These are phyloP conservation scores for Phalera bucephala DNA, from an alignment of 2,888 invertebrate species.

Conservation along the genomic window DNA sequence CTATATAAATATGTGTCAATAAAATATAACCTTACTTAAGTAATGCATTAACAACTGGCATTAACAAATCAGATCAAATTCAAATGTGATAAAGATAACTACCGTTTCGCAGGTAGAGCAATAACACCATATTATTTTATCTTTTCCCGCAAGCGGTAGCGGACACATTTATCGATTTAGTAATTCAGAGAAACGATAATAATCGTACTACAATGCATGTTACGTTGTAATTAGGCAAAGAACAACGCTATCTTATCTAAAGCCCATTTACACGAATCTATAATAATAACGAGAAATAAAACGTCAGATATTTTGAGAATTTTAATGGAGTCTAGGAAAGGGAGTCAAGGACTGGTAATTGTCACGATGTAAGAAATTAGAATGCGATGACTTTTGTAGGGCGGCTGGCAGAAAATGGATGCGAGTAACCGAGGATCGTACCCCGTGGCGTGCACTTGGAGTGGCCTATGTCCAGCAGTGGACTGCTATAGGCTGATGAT, in stretches of 20 bases:
- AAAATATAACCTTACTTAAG: too few relatives aligned
- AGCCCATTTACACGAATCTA: slow-evolving; percentile 29
- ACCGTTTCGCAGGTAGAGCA: slow-evolving; percentile 24
- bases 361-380: too few relatives aligned
- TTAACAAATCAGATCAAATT: too few relatives aligned
- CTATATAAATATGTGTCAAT: too few relatives aligned
- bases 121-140: slow-evolving; percentile 24
- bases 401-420: too few relatives aligned
- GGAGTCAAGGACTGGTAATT: too few relatives aligned
- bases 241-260: slow-evolving; percentile 32
- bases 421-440: too few relatives aligned
- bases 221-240: slow-evolving; percentile 29
- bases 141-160: slow-evolving; percentile 34
- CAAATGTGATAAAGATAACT: slow-evolving; percentile 28
- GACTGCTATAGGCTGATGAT: too few relatives aligned
- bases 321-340: slow-evolving; percentile 8
- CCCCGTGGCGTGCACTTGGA: too few relatives aligned
- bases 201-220: slow-evolving; percentile 23
- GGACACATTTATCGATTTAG: slow-evolving; percentile 30
- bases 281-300: slow-evolving; percentile 27
- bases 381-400: too few relatives aligned
- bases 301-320: slow-evolving; percentile 22
- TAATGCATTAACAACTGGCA: too few relatives aligned
- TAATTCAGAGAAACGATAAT: slow-evolving; percentile 40
- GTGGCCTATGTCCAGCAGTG: too few relatives aligned